Evolutionary conservation across 2,113 vertebrate species (phyloP), one percentile per base, ranked within the genome.

Genomic region (Sander lucioperca): DNA sequence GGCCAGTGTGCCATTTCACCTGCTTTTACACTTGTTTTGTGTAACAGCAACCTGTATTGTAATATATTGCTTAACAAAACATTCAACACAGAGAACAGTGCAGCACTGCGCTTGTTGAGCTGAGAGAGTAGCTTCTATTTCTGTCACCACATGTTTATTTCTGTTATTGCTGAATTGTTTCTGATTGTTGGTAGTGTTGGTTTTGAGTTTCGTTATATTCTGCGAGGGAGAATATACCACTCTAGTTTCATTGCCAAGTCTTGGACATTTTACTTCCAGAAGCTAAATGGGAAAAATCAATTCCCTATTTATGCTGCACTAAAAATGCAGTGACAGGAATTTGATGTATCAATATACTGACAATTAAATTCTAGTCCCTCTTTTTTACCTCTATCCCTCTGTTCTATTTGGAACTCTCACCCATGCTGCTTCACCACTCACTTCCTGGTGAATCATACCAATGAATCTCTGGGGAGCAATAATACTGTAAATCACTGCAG

Each of bases 361-460:
- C 25, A 69, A 23, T 74, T 56, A 1, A 71, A 18, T 53, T 53
- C 13, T 13, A 19, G 33, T 73, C 33, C 43, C 27, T 54, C 36
- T 54, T 33, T 77, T 71, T 62, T 30, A 39, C 7, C 36, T 33
- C n/a, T 45, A 56, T 56, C 18, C n/a, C 39, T 47, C 53, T 56
- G 47, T 10, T 23, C 48, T 81, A 50, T 62, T 4, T 64, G 51
- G 80, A 43, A 65, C n/a, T 74, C 39, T 83, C 69, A 56, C 19
- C 47, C 45, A 19, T 36, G 21, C 45, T 70, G 43, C 45, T 23
- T 74, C 68, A 56, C 36, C 63, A 77, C 62, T 86, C 68, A 70
- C 74, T 33, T 81, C 63, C 61, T 62, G 39, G 5, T 69, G 63
- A 64, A 62, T 80, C 65, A 79, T 68, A 73, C 21, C 51, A 61